phyloP scores from a whole-genome alignment of 1,140 invertebrate species.

The Elymnias hypermnestra region DNA sequence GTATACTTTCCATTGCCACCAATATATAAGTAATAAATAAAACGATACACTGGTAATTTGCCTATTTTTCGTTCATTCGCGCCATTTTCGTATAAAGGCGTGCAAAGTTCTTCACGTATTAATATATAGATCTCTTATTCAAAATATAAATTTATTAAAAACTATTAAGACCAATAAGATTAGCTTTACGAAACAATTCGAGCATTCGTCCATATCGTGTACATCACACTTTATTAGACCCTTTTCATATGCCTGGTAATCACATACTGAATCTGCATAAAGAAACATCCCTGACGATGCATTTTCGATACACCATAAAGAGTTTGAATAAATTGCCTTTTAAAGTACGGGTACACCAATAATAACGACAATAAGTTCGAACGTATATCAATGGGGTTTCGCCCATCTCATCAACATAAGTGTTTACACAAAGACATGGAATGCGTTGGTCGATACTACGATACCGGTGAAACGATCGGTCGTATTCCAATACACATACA shows the following conservation, averaged over 20 bases:
- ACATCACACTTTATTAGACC: neutral
- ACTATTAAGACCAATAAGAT: no score
- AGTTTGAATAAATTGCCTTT: conserved; percentile 59
- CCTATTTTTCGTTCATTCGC: no score
- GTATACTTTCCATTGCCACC: no score
- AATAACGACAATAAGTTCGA: conserved; percentile 63
- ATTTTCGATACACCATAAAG: conserved; percentile 19
- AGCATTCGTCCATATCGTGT: no score
- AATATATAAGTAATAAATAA: no score
- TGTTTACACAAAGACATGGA: conserved; percentile 60
- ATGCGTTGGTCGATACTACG: conserved; percentile 39
- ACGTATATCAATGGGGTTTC: conserved; percentile 68
- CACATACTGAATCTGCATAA: conserved; percentile 12
- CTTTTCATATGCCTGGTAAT: conserved; percentile 1
- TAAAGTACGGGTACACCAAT: conserved; percentile 54
- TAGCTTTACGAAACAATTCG: no score
- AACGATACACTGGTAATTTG: no score
- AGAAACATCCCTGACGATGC: conserved; percentile 17
- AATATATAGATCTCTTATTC: no score
- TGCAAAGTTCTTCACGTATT: no score
- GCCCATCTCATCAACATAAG: conserved; percentile 69
- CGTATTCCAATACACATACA: conserved; percentile 6
- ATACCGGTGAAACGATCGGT: conserved; percentile 1
- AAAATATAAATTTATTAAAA: no score
- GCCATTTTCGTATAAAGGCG: no score